Evolutionary conservation across 1,140 invertebrate genomes (phyloP).

Genomic region (Caligus rogercresseyi): DNA sequence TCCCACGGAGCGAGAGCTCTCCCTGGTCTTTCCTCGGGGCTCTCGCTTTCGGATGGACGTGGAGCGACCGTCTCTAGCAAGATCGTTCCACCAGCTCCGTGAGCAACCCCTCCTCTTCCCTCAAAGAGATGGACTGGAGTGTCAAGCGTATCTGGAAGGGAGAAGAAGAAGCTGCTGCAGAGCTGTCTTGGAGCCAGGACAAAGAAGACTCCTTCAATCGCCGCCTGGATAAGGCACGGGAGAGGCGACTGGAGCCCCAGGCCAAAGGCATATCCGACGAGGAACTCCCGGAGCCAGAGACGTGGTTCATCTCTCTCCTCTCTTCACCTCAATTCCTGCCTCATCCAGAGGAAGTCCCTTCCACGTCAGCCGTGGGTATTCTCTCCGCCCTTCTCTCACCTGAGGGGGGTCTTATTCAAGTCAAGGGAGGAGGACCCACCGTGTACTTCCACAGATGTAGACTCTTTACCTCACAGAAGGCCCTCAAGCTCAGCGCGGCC

Average conservation of each 20-base stretch:
- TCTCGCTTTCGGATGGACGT: background rate
- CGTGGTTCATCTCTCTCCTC: background rate
- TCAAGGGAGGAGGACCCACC: background rate
- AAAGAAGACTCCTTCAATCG: background rate
- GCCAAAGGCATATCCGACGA: too few species aligned
- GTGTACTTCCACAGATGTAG: background rate
- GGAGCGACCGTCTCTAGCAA: background rate
- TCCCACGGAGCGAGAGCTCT: background rate
- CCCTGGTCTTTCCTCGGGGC: background rate
- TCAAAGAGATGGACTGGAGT: conserved; percentile 1
- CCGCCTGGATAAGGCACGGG: background rate
- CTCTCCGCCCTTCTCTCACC: background rate
- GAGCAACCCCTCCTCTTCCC: background rate
- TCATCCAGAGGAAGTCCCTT: background rate
- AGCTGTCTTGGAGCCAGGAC: background rate
- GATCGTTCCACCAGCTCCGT: too few species aligned
- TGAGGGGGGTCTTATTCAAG: background rate
- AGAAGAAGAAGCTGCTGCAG: background rate
- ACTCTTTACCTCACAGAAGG: background rate
- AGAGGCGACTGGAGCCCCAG: background rate
- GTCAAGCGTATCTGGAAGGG: background rate
- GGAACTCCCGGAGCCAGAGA: background rate
- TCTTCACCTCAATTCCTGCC: background rate
- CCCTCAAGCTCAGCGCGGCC: background rate
- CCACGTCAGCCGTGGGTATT: background rate